These are phyloP conservation scores for Thymallus thymallus DNA, from an alignment of 2,113 vertebrate species.

Conservation along the genomic window DNA sequence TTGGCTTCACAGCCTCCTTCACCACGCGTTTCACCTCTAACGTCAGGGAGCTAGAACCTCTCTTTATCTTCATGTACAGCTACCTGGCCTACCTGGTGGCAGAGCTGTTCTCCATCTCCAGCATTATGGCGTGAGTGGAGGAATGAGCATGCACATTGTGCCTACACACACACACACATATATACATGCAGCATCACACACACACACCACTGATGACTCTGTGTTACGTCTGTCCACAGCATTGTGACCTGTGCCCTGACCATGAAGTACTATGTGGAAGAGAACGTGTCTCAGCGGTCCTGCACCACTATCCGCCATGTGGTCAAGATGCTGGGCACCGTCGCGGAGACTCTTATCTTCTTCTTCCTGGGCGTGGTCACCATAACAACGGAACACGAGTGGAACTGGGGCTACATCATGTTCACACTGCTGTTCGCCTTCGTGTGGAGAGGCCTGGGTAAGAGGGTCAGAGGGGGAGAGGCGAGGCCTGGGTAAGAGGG, in stretches of 20 bases:
- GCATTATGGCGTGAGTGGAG: slow-evolving; percentile 96
- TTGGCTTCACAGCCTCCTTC: slow-evolving; percentile 93
- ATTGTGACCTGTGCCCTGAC: slow-evolving; percentile 93
- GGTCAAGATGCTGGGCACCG: slow-evolving; percentile 94
- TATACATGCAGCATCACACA: background rate
- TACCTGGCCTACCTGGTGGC: slow-evolving; percentile 95
- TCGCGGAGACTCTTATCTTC: slow-evolving; percentile 96
- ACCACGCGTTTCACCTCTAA: slow-evolving; percentile 94
- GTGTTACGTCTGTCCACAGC: slow-evolving; percentile 62
- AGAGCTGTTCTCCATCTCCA: slow-evolving; percentile 92
- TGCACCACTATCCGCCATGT: slow-evolving; percentile 95
- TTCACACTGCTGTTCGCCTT: slow-evolving; percentile 91
- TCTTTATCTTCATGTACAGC: slow-evolving; percentile 97
- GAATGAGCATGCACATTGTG: background rate
- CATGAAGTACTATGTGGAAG: slow-evolving; percentile 97
- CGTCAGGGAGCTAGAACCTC: slow-evolving; percentile 92
- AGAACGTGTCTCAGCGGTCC: slow-evolving; percentile 94
- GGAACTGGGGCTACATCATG: slow-evolving; percentile 95
- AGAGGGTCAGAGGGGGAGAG: slow-evolving; percentile 44
- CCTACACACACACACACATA: background rate
- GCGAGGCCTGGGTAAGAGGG: no score
- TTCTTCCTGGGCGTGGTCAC: slow-evolving; percentile 97
- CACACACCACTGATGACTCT: slow-evolving; percentile 8
- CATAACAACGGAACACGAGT: slow-evolving; percentile 91
- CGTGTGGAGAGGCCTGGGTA: slow-evolving; percentile 90